A percentile compares a stretch with the other conserved stretches of the same genome.
Conservation (phyloP, 2,113 vertebrate genomes). For the Eretmochelys imbricata region DNA sequence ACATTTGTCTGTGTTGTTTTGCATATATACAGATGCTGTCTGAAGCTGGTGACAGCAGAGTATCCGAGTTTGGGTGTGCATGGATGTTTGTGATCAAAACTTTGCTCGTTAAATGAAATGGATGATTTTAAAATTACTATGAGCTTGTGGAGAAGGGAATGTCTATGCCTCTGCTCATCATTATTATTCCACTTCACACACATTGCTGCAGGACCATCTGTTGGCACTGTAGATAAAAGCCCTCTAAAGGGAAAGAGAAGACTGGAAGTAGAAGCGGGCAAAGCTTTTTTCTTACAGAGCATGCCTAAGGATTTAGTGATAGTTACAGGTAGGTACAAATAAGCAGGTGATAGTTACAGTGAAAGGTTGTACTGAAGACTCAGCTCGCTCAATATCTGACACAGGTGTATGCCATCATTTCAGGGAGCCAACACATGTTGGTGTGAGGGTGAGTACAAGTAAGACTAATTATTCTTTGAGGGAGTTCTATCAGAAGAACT, state of each 20-base stretch:
- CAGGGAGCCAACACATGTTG: neutral
- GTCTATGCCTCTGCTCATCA: neutral
- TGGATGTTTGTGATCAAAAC: neutral
- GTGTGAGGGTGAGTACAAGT: neutral
- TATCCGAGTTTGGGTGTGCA: neutral
- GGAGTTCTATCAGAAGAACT: neutral
- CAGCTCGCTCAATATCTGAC: neutral
- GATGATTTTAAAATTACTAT: neutral
- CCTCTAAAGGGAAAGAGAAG: neutral
- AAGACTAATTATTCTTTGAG: neutral
- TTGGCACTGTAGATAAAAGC: neutral
- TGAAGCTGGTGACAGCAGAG: neutral
- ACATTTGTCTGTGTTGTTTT: neutral
- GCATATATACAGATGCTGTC: neutral
- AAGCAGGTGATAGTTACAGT: too few relatives aligned
- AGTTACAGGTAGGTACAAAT: neutral
- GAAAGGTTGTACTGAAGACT: neutral
- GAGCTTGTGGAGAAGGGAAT: neutral
- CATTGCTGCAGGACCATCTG: fast-evolving
- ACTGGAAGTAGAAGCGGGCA: neutral
- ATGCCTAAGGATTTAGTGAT: fast-evolving
- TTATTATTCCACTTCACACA: neutral
- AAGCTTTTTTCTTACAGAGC: neutral
- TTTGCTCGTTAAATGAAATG: neutral
- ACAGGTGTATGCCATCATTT: neutral